Base-by-base conservation (phyloP, 2,797 vertebrate genomes). In the Petrocephalus sullivani region DNA sequence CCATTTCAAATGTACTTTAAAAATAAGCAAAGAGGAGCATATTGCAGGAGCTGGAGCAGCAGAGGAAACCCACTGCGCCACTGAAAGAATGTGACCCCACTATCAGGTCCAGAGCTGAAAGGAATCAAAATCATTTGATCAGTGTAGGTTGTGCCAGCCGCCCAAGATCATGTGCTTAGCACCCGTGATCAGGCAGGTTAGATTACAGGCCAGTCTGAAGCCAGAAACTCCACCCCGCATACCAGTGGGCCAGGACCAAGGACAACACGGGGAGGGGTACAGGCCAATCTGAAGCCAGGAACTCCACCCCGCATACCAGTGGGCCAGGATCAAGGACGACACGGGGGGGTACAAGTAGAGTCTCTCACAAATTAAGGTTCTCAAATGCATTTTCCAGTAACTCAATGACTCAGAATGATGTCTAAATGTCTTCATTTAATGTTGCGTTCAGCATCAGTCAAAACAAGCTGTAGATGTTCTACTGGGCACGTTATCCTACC, bases 361-460 rank as follows among this genome's bases (percentile, higher is more conserved):
- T 46, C 41, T 46, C 41, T 46, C 41, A 71, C 71, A 46, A 41
- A 37, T 3, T 2, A 23, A 78, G 37, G 6, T 7, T n/a, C 33
- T 37, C 7, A 78, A 28, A 9, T 54, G 49, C 12, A 84, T 12
- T 21, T 84, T 46, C 46, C 46, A 51, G 81, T 85, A 85, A 85
- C 56, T 85, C 82, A 85, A 54, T 85, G 82, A 85, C 21, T 54
- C 82, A 19, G 49, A 54, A 54, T 33, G n/a, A 21, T 12, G 10
- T 85, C 49, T 28, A 56, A 85, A 85, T 4, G 16, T 78, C 71
- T 78, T n/a, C 82, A 28, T 85, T 85, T 85, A 85, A 85, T 85
- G 82, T 85, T 85, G 33, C 33, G 46, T 85, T 56, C 49, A 53
- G 23, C 82, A 16, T 85, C 51, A 83, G 81, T 54, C 51, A 56